Conservation (phyloP, 2,888 invertebrate genomes). For the Coelopa pilipes region DNA sequence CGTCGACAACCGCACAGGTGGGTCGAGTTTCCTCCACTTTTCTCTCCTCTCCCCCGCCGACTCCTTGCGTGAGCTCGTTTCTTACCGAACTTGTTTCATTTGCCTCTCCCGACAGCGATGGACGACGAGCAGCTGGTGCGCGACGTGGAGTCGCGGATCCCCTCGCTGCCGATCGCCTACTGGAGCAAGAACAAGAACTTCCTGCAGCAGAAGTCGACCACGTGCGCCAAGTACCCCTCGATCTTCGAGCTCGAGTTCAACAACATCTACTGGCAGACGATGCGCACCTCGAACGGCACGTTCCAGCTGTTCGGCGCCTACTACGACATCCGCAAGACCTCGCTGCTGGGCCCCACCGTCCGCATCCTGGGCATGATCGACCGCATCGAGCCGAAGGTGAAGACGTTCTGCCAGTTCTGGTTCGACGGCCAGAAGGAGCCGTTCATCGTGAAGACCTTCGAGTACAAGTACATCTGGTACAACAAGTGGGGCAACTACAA, state of each 20-base stretch:
- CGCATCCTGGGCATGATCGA: slow-evolving; percentile 90
- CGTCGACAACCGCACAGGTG: slow-evolving; percentile 67
- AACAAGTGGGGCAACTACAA: slow-evolving; percentile 95
- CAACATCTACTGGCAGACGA: slow-evolving; percentile 92
- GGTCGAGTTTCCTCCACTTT: slow-evolving; percentile 36
- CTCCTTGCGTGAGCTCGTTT: no score
- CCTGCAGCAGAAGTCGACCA: slow-evolving; percentile 70
- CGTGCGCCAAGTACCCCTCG: slow-evolving; percentile 86
- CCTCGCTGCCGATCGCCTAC: slow-evolving; percentile 85
- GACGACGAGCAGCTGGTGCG: slow-evolving; percentile 80
- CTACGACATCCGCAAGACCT: slow-evolving; percentile 82
- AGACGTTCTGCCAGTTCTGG: slow-evolving; percentile 90
- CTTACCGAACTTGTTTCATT: no score
- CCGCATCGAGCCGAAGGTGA: slow-evolving; percentile 84
- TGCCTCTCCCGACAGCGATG: slow-evolving; percentile 55
- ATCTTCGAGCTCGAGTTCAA: slow-evolving; percentile 92
- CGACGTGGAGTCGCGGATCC: slow-evolving; percentile 82
- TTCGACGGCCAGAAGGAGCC: slow-evolving; percentile 86
- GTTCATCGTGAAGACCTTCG: slow-evolving; percentile 82
- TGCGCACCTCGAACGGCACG: slow-evolving; percentile 84
- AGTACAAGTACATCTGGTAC: slow-evolving; percentile 95
- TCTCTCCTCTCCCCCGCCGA: no score
- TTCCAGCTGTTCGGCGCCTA: slow-evolving; percentile 92
- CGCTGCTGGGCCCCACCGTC: slow-evolving; percentile 83
- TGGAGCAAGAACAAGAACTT: slow-evolving; percentile 84